Conservation (phyloP, 1,140 invertebrate genomes). For the fruit fly (Drosophila melanogaster) region DNA sequence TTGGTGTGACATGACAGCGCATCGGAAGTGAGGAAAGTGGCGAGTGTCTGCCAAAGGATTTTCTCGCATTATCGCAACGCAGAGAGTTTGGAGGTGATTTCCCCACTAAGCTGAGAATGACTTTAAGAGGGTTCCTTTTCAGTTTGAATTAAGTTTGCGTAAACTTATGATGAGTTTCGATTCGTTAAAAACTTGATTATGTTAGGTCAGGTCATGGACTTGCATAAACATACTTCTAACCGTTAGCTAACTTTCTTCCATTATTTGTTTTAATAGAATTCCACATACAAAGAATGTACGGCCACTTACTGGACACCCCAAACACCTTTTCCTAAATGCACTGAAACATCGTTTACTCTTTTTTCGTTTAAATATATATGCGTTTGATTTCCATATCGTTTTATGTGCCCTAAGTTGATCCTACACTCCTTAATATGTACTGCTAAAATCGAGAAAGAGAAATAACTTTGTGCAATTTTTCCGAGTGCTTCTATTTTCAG, state of each 20-base stretch:
- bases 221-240: conserved; percentile 47
- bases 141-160: conserved; percentile 35
- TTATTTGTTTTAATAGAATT: conserved; percentile 71
- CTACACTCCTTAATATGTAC: no score
- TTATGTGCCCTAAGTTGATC: no score
- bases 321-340: conserved; percentile 11
- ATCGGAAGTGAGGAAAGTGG: conserved; percentile 18
- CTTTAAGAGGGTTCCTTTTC: conserved; percentile 8
- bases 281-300: conserved; percentile 41
- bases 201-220: conserved; percentile 43
- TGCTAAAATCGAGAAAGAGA: not conserved
- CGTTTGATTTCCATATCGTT: no score
- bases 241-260: conserved; percentile 53
- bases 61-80: conserved; percentile 35
- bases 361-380: not conserved
- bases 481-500: conserved; percentile 16
- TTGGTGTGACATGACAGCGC: conserved; percentile 46
- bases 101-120: not conserved
- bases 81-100: not conserved
- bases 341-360: not conserved
- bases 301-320: conserved; percentile 10
- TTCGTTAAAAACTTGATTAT: conserved; percentile 47
- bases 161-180: conserved; percentile 41
- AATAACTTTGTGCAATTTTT: not conserved
- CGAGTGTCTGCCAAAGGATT: conserved; percentile 39